A percentile compares a stretch with the other conserved stretches of the same genome.
phyloP scores from a whole-genome alignment of 1,140 invertebrate genomes.

The Solen grandis region DNA sequence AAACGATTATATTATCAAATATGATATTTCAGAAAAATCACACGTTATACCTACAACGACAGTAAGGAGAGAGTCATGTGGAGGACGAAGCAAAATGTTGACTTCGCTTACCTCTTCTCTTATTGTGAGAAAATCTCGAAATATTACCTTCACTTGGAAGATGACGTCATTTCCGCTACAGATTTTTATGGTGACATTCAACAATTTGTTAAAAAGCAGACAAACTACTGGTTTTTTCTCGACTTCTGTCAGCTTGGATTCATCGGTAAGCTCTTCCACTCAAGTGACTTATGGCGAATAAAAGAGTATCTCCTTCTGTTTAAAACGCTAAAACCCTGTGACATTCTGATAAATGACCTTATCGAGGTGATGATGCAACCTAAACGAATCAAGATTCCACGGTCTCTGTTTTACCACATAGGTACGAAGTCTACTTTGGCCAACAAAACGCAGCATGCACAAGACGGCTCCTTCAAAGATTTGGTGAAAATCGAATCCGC shows the following conservation, averaged over 20 bases:
- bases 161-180: constrained; percentile 75
- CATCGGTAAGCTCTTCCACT: constrained; percentile 90
- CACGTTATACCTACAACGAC: constrained; percentile 94
- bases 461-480: constrained; percentile 58
- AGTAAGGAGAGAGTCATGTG: constrained; percentile 88
- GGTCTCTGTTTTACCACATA: constrained; percentile 59
- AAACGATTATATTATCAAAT: no score
- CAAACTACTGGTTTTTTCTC: constrained; percentile 89
- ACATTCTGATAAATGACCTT: constrained; percentile 82
- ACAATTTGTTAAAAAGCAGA: constrained; percentile 66
- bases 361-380: constrained; percentile 52
- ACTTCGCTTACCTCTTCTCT: constrained; percentile 77
- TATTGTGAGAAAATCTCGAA: constrained; percentile 74
- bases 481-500: background rate
- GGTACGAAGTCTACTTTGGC: constrained; percentile 56
- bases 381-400: constrained; percentile 29
- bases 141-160: constrained; percentile 80
- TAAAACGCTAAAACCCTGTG: constrained; percentile 95
- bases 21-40: no score
- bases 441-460: constrained; percentile 56
- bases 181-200: constrained; percentile 73
- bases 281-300: constrained; percentile 90
- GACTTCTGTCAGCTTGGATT: constrained; percentile 91
- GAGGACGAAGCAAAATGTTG: constrained; percentile 79
- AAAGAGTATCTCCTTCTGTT: constrained; percentile 95